Conservation (phyloP, 2,888 invertebrate species). For the Tiliacea aurago region DNA sequence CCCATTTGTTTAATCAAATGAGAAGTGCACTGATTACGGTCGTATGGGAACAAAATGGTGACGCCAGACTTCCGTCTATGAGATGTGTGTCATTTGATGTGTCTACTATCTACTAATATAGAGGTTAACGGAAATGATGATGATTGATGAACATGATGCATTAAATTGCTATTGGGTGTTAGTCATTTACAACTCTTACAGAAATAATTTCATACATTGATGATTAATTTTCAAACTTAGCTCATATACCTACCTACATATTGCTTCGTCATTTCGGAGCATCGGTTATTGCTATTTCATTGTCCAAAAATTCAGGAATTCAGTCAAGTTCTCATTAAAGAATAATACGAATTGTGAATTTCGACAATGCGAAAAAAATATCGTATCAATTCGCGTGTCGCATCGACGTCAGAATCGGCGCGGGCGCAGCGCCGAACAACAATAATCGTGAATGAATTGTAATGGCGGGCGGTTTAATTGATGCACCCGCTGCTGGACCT, state of each 20-base stretch:
- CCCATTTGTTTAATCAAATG: neutral
- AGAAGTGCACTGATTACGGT: neutral
- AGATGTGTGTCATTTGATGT: neutral
- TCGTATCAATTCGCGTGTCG: conserved; percentile 77
- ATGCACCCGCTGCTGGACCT: conserved; percentile 78
- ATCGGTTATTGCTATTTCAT: neutral
- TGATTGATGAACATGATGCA: neutral
- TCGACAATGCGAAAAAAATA: conserved; percentile 53
- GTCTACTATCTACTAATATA: neutral
- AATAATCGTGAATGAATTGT: conserved; percentile 89
- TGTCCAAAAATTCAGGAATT: neutral
- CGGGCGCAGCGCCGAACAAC: conserved; percentile 79
- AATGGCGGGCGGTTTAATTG: conserved; percentile 85
- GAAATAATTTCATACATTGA: neutral
- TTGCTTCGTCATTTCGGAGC: neutral
- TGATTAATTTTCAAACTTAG: neutral
- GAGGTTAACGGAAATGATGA: neutral
- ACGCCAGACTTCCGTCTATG: neutral
- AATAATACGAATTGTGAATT: conserved; percentile 61
- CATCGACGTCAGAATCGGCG: conserved; percentile 77
- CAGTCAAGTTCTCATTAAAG: conserved; percentile 30
- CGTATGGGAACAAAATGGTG: neutral
- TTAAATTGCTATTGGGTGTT: neutral
- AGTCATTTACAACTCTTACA: neutral
- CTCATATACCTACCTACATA: neutral